Evolutionary conservation across 2,797 vertebrate species (phyloP).

Genomic region (Poecilia wingei): DNA sequence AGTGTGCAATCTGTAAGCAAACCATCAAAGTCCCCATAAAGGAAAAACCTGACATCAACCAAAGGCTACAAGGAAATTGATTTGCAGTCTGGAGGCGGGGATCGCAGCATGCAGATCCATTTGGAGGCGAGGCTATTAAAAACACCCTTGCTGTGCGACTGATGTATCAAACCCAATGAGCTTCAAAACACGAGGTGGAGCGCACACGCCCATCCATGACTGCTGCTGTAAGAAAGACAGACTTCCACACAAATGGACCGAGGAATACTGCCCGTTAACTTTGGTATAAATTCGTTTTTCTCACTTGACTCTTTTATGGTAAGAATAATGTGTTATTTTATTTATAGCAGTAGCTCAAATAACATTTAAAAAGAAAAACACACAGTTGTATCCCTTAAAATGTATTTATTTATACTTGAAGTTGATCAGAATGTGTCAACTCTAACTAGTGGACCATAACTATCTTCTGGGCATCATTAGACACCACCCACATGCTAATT

Average conservation of each 20-base stretch:
- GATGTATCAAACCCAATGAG: slow-evolving; percentile 33
- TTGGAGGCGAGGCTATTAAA: slow-evolving; percentile 58
- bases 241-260: neutral
- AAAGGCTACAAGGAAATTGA: slow-evolving; percentile 25
- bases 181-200: neutral
- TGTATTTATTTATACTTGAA: neutral
- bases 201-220: slow-evolving; percentile 3
- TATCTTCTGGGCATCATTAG: neutral
- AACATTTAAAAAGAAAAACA: neutral
- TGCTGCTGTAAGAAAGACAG: neutral
- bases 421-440: neutral
- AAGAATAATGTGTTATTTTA: neutral
- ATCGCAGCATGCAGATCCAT: slow-evolving; percentile 20
- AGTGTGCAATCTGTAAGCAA: neutral
- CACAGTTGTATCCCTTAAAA: neutral
- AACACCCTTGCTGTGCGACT: slow-evolving; percentile 42
- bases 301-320: neutral
- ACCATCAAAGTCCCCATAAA: slow-evolving; percentile 28
- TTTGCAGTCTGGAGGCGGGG: slow-evolving; percentile 15
- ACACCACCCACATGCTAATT: neutral
- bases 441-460: neutral
- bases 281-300: neutral
- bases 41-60: slow-evolving; percentile 17
- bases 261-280: neutral
- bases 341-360: neutral